A percentile compares a stretch with the other conserved stretches of the same genome.
These are phyloP conservation scores for Dasyurus viverrinus DNA, from an alignment of 2,113 vertebrate genomes.

Conservation along the genomic window DNA sequence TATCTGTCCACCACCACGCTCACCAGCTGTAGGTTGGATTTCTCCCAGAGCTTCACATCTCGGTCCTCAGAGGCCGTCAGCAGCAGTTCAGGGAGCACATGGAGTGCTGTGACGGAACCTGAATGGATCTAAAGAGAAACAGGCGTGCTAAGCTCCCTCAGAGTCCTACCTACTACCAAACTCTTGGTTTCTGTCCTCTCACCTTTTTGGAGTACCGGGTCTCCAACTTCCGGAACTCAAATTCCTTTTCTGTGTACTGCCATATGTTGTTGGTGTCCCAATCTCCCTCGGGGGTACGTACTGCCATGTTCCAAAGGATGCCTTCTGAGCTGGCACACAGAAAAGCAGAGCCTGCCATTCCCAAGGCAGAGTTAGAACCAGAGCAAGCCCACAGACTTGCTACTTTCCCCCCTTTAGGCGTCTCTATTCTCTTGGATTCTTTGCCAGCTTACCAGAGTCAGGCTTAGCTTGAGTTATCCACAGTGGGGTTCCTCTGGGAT, in stretches of 20 bases:
- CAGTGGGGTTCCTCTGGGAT: constrained; percentile 32
- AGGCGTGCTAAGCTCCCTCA: not conserved
- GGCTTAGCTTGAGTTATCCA: constrained; percentile 70
- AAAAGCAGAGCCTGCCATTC: constrained; percentile 67
- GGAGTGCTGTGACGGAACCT: constrained; percentile 74
- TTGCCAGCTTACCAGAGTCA: constrained; percentile 69
- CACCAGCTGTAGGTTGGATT: constrained; percentile 77
- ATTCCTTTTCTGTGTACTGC: constrained; percentile 38
- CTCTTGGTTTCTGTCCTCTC: not conserved
- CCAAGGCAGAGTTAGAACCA: constrained; percentile 33
- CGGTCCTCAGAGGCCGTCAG: constrained; percentile 79
- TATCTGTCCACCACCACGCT: not conserved
- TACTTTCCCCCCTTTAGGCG: not conserved
- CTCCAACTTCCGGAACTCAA: constrained; percentile 26
- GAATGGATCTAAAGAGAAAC: constrained; percentile 75
- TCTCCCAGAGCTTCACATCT: constrained; percentile 81
- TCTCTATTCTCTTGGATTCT: not conserved
- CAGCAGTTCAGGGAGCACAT: constrained; percentile 70
- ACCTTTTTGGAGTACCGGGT: constrained; percentile 63
- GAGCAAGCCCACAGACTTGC: not conserved
- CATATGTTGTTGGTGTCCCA: constrained; percentile 56
- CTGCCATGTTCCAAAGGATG: constrained; percentile 70
- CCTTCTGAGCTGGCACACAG: constrained; percentile 73
- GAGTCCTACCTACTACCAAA: not conserved
- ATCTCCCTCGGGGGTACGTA: constrained; percentile 38